Evolutionary conservation across 2,113 vertebrate species (phyloP), one percentile per base, ranked within the genome.

Genomic region (Percina caprodes): DNA sequence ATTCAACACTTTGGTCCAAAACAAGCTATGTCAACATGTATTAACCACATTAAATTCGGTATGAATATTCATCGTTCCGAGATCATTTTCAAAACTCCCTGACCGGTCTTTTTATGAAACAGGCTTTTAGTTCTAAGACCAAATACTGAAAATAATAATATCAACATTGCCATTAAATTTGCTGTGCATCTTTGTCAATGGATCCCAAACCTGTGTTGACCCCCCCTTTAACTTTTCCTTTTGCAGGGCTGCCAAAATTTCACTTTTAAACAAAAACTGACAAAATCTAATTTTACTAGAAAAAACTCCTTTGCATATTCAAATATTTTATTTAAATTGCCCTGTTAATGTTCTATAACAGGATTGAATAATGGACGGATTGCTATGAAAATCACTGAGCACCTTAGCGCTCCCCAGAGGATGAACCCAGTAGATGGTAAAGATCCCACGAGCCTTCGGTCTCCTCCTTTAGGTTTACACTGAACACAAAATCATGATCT

Each of bases 401-500:
- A 46, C 33, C 45, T 13, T n/a, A 1, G 6, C 9, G 12, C 42
- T 67, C 60, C 60, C 60, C 45, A 67, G 60, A 65, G 73, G 16
- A 59, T 52, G 24, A 46, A 59, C 30, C 35, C 1, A 18, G 26
- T 30, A 26, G 23, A 33, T 52, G 60, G 66, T 18, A 23, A 51
- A 52, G 45, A 66, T 19, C 16, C 24, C 6, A 48, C 18, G 9
- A 59, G 30, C 24, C 42, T 67, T 23, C 11, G 23, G 14, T 33
- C 24, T 30, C 39, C 63, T 67, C 13, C 30, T 9, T 56, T 11
- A 13, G 18, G 5, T 16, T 5, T 69, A 46, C 30, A 62, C 2
- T 69, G 3, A 74, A 62, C 49, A 26, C 12, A 42, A 73, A 7
- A 23, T 65, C 66, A 13, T 7, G n/a, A 71, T 70, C 45, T 75